A percentile compares a stretch with the other conserved stretches of the same genome.
Conservation (phyloP, 2,888 invertebrate genomes). For the Monopis laevigella region DNA sequence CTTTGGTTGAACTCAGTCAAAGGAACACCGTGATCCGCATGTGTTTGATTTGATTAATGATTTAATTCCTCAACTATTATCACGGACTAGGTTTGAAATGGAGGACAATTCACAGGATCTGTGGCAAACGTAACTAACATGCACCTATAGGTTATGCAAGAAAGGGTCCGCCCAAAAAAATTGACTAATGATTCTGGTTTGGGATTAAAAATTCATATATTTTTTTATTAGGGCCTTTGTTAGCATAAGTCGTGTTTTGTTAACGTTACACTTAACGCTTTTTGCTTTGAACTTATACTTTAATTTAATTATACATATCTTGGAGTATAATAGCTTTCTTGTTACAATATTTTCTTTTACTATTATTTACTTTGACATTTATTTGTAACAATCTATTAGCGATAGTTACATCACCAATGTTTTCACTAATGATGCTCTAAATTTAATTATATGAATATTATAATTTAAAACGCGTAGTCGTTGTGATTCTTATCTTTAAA, state of each 20-base stretch:
- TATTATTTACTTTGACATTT: not conserved
- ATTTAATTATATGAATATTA: not conserved
- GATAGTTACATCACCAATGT: not conserved
- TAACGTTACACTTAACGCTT: slow-evolving; percentile 59
- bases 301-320: slow-evolving; percentile 34
- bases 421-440: not conserved
- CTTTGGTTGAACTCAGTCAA: slow-evolving; percentile 40
- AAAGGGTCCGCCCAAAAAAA: slow-evolving; percentile 35
- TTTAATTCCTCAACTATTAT: slow-evolving; percentile 51
- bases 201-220: slow-evolving; percentile 57
- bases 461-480: slow-evolving; percentile 2
- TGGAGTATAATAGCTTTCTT: not conserved
- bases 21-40: slow-evolving; percentile 41
- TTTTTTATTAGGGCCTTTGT: slow-evolving; percentile 31
- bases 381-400: not conserved
- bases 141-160: slow-evolving; percentile 23
- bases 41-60: slow-evolving; percentile 58
- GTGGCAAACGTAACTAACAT: too few relatives aligned
- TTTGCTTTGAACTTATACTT: slow-evolving; percentile 52
- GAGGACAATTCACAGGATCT: slow-evolving; percentile 45
- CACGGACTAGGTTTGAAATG: slow-evolving; percentile 26
- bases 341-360: not conserved
- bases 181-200: slow-evolving; percentile 66
- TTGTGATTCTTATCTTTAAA: not conserved
- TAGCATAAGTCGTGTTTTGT: slow-evolving; percentile 33